phyloP scores from a whole-genome alignment of 2,113 vertebrate genomes.

The Vimba vimba region DNA sequence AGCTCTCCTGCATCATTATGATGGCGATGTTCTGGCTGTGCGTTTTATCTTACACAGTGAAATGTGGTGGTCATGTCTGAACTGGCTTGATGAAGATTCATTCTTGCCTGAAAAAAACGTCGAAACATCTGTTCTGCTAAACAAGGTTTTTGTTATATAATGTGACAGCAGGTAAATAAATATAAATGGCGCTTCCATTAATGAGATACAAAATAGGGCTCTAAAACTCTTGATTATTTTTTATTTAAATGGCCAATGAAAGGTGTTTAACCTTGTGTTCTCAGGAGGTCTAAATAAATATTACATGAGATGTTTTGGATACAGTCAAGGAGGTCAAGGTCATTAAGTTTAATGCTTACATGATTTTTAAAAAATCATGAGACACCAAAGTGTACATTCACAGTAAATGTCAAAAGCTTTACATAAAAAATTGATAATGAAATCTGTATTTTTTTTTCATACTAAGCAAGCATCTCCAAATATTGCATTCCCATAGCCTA shows the following conservation, averaged over 20 bases:
- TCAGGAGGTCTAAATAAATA: neutral
- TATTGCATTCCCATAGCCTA: no score
- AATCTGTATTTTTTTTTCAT: neutral
- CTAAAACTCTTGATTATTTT: neutral
- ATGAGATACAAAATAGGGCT: neutral
- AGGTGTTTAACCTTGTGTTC: neutral
- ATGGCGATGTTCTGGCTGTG: neutral
- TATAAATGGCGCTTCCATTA: neutral
- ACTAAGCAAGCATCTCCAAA: neutral
- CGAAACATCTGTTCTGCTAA: neutral
- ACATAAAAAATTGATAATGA: neutral
- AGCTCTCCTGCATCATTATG: constrained; percentile 2
- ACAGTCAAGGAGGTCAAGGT: neutral
- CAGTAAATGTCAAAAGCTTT: neutral
- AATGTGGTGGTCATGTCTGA: neutral
- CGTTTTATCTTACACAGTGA: neutral
- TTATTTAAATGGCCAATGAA: neutral
- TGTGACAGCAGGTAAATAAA: neutral
- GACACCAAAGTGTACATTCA: neutral
- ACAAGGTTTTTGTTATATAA: neutral
- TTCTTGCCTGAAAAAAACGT: neutral
- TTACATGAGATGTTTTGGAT: neutral
- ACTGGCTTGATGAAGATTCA: neutral
- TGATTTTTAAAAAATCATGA: neutral
- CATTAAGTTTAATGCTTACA: neutral